Evolutionary conservation across 2,888 invertebrate genomes (phyloP).

Genomic region (Aleiodes alternator): DNA sequence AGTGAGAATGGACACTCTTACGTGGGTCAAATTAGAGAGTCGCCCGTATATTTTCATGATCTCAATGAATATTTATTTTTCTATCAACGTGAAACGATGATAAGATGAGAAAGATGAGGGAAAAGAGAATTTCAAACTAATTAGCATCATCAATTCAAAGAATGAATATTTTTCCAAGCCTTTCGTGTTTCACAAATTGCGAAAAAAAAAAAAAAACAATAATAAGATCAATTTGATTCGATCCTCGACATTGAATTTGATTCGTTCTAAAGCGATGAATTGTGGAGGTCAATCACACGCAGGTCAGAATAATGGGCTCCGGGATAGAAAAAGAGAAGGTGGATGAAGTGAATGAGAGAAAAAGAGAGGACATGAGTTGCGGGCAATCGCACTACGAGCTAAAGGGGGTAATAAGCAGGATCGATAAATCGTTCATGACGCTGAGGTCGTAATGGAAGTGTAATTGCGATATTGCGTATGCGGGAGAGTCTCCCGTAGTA

Average conservation of each 20-base stretch:
- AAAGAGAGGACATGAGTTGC: constrained; percentile 8
- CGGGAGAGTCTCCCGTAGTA: constrained; percentile 43
- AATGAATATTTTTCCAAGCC: neutral
- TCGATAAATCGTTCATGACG: constrained; percentile 54
- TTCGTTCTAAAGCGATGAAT: constrained; percentile 26
- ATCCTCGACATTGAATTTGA: constrained; percentile 28
- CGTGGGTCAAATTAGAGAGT: neutral
- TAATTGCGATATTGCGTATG: constrained; percentile 52
- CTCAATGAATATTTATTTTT: neutral
- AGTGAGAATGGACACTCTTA: too few relatives aligned
- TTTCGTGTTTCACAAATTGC: too few relatives aligned
- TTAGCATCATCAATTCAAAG: too few relatives aligned
- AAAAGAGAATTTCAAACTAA: too few relatives aligned
- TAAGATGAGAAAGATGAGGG: neutral
- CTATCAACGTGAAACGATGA: neutral
- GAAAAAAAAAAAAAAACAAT: neutral
- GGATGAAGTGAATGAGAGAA: neutral
- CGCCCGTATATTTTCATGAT: neutral
- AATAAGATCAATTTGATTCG: constrained; percentile 7
- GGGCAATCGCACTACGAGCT: constrained; percentile 26
- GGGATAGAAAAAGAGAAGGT: too few relatives aligned
- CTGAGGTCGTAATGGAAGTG: constrained; percentile 51
- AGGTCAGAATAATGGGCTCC: constrained; percentile 21
- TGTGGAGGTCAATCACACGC: constrained; percentile 38
- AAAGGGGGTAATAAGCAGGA: constrained; percentile 50